Evolutionary conservation across 2,113 vertebrate species (phyloP).

Genomic region (Dipodomys spectabilis): DNA sequence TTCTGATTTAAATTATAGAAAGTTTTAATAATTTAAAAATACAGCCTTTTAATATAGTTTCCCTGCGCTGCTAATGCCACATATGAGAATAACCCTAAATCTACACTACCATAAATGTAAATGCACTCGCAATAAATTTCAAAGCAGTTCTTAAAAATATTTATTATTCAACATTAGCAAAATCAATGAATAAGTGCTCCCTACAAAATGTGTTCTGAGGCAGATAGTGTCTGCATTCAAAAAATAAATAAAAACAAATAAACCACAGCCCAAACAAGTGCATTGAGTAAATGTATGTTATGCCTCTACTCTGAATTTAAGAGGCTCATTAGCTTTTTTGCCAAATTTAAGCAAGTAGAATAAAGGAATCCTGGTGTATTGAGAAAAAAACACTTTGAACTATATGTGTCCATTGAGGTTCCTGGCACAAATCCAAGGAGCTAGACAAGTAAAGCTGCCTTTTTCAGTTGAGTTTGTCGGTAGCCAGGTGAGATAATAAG

Average conservation of each 20-base stretch:
- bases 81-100: background rate
- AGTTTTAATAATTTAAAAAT: conserved; percentile 21
- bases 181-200: background rate
- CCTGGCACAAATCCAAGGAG: background rate
- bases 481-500: background rate
- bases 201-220: conserved; percentile 9
- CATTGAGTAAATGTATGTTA: conserved; percentile 4
- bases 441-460: background rate
- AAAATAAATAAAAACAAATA: background rate
- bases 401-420: background rate
- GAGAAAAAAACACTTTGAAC: conserved; percentile 27
- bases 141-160: conserved; percentile 31
- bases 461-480: background rate
- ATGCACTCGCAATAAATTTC: conserved; percentile 22
- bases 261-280: conserved; percentile 19
- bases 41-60: background rate
- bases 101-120: background rate
- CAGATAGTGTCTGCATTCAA: background rate
- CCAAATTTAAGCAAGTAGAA: conserved; percentile 16
- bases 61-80: background rate
- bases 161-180: background rate
- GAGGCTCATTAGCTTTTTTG: conserved; percentile 44
- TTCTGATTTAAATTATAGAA: background rate
- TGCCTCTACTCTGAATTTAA: conserved; percentile 30
- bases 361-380: background rate